phyloP scores from a whole-genome alignment of 2,888 invertebrate genomes.

The Cerastoderma edule region DNA sequence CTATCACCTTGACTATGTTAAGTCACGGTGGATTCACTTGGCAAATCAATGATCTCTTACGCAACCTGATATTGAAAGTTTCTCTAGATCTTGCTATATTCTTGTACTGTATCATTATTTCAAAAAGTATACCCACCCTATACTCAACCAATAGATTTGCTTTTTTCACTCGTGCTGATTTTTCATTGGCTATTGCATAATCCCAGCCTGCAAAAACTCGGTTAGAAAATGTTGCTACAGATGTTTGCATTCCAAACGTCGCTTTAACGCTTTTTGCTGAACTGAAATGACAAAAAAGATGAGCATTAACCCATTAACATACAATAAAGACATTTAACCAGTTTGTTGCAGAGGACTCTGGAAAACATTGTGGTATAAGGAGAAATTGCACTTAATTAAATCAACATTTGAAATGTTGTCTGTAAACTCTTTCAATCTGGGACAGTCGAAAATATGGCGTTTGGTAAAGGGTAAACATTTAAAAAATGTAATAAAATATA shows the following conservation, averaged over 20 bases:
- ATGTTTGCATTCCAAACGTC: constrained; percentile 85
- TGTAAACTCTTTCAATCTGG: neutral
- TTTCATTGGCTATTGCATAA: constrained; percentile 91
- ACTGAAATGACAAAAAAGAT: constrained; percentile 55
- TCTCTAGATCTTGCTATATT: too few species aligned
- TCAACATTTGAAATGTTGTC: neutral
- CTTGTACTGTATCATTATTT: too few species aligned
- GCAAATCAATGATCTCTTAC: too few species aligned
- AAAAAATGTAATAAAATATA: too few species aligned
- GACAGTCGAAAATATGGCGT: neutral
- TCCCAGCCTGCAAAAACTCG: constrained; percentile 95
- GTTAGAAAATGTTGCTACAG: constrained; percentile 89
- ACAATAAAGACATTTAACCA: too few species aligned
- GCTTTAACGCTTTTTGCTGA: constrained; percentile 88
- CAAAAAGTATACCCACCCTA: constrained; percentile 67
- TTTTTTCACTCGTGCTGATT: constrained; percentile 91
- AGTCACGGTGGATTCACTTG: too few species aligned
- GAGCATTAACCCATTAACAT: too few species aligned
- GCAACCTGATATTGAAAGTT: too few species aligned
- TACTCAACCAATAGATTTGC: constrained; percentile 88
- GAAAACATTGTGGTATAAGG: neutral
- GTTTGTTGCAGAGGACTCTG: neutral
- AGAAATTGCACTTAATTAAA: neutral
- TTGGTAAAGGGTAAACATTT: neutral
- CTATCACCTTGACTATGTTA: too few species aligned